A percentile compares a stretch with the other conserved stretches of the same genome.
These are phyloP conservation scores for Drosophila parvula DNA, from an alignment of 1,140 invertebrate species.

Conservation along the genomic window DNA sequence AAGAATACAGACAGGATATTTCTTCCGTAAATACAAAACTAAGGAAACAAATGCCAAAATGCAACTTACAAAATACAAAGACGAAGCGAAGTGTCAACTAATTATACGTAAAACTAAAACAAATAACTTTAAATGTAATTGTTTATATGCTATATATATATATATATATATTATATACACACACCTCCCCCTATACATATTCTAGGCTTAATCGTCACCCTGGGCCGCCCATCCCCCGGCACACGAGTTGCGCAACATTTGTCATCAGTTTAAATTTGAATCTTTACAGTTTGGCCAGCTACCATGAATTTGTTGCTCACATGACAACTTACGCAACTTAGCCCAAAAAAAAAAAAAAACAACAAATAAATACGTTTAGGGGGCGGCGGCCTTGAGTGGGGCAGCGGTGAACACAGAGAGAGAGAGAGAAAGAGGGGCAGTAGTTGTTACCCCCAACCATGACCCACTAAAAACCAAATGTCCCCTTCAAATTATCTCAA, in stretches of 20 bases:
- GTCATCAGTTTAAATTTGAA: slow-evolving; percentile 80
- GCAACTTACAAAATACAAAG: slow-evolving; percentile 19
- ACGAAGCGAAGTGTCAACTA: slow-evolving; percentile 63
- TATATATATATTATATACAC: slow-evolving; percentile 40
- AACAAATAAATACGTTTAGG: not conserved
- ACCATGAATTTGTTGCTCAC: slow-evolving; percentile 68
- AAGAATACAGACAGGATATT: slow-evolving; percentile 7
- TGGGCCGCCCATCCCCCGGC: slow-evolving; percentile 22
- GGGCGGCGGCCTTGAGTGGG: slow-evolving; percentile 27
- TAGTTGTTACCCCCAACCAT: slow-evolving; percentile 42
- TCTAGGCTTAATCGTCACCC: slow-evolving; percentile 33
- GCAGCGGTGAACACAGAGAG: not conserved
- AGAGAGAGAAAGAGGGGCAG: slow-evolving; percentile 4
- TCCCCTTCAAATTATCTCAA: slow-evolving; percentile 45
- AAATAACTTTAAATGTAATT: slow-evolving; percentile 81
- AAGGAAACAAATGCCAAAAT: slow-evolving; percentile 11
- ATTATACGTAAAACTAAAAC: slow-evolving; percentile 77
- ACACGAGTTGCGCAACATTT: slow-evolving; percentile 49
- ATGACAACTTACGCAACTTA: slow-evolving; percentile 58
- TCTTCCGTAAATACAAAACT: slow-evolving; percentile 15
- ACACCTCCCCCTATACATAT: slow-evolving; percentile 54
- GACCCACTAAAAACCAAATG: not conserved
- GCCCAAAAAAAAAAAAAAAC: not conserved
- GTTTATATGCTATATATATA: slow-evolving; percentile 64
- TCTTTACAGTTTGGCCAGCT: slow-evolving; percentile 67